Evolutionary conservation across 2,797 vertebrate genomes (phyloP), one percentile per base, ranked within the genome.

Genomic region (Aldrovandia affinis): DNA sequence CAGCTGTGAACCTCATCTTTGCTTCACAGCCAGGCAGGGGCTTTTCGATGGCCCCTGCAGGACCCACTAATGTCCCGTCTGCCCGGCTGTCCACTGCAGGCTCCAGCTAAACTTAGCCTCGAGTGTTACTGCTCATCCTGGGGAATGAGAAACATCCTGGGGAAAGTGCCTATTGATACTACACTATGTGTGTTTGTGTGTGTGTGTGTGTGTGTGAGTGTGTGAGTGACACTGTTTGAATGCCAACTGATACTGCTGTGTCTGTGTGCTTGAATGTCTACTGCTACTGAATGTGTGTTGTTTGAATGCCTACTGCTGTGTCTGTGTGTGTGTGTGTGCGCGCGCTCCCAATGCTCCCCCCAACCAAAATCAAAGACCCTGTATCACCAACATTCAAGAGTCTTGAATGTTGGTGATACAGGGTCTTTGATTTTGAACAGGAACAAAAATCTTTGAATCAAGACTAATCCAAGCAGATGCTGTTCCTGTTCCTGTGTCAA

Each of bases 41-140:
- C 50, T 85, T 61, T 85, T 68, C 84, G 86, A 5, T 86, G 83
- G 78, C 87, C 91, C 84, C 82, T 86, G 85, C 80, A 84, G 88
- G 89, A 91, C 88, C 87, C 87, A 68, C 68, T 86, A 81, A 87
- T 87, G 88, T 88, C 84, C 87, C 81, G 85, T 30, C 83, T 42
- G 0, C 83, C 84, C 89, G 88, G 86, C 91, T 83, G 85, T 83
- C 85, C 90, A 92, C 90, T 93, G 87, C 87, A 87, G 91, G 52
- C 79, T 82, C 65, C 61, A 81, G 92, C 97, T 96, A 96, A 94
- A 96, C 90, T 96, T 97, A 97, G 96, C 84, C 78, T 86, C 52
- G 82, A n/a, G 65, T 84, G 78, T 39, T n/a, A 87, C 91, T 85
- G 86, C 92, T 96, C 95, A 95, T 88, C 85, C 92, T 83, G 83